phyloP scores from a whole-genome alignment of 2,888 invertebrate genomes.

The Geophilus truncorum region DNA sequence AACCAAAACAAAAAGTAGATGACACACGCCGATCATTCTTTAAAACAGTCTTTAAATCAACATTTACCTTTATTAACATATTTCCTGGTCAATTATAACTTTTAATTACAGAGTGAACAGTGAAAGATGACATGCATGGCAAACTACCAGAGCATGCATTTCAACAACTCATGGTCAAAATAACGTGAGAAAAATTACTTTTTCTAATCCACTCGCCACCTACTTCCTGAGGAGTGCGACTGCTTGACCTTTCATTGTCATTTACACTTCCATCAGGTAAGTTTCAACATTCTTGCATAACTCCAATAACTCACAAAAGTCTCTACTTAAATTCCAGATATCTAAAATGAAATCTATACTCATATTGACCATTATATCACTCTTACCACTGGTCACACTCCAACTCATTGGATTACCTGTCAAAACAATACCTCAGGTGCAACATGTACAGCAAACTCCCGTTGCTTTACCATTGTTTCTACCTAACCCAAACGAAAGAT shows the following conservation, averaged over 20 bases:
- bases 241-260: not conserved
- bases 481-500: not conserved
- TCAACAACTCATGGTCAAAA: not conserved
- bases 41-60: too few species aligned
- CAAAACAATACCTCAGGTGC: not conserved
- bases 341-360: not conserved
- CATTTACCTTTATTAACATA: too few species aligned
- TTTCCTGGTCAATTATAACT: too few species aligned
- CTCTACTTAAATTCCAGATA: not conserved
- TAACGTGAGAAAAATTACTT: not conserved
- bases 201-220: not conserved
- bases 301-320: not conserved
- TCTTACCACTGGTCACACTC: not conserved
- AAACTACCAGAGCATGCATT: not conserved
- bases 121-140: not conserved
- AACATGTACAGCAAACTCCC: not conserved
- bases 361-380: not conserved
- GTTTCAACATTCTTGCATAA: not conserved
- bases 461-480: not conserved
- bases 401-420: not conserved
- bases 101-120: not conserved
- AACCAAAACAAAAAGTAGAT: too few species aligned
- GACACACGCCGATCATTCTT: too few species aligned
- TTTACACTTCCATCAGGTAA: not conserved
- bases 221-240: not conserved